Conservation (phyloP, 2,113 vertebrate genomes). For the Hyperopisus bebe region DNA sequence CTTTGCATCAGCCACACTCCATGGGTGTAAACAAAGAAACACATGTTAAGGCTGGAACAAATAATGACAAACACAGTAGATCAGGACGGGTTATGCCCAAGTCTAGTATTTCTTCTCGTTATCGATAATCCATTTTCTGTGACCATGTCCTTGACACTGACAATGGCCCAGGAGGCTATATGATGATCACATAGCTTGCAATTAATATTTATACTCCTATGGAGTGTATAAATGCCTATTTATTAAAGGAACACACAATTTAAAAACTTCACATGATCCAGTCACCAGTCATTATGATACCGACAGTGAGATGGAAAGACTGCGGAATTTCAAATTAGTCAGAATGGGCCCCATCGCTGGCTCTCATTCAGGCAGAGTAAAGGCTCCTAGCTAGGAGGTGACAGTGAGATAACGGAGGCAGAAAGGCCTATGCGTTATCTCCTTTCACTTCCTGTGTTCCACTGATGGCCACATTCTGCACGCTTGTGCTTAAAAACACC, state of each 20-base stretch:
- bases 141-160: not conserved
- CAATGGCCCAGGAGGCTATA: not conserved
- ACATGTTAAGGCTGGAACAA: not conserved
- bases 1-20: not conserved
- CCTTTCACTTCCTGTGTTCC: not conserved
- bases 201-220: not conserved
- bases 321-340: not conserved
- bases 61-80: not conserved
- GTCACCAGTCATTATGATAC: not conserved
- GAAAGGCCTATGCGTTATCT: too few relatives aligned
- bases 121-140: not conserved
- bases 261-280: not conserved
- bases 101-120: not conserved
- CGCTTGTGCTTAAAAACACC: not conserved
- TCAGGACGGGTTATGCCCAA: not conserved
- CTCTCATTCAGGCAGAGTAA: not conserved
- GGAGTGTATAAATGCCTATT: not conserved
- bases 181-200: not conserved
- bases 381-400: not conserved
- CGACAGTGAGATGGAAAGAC: not conserved
- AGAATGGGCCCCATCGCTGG: not conserved
- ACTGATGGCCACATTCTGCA: not conserved
- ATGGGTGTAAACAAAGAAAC: not conserved
- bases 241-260: not conserved
- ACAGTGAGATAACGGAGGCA: not conserved